phyloP scores from a whole-genome alignment of 1,140 invertebrate species.

The Sycophaga agraensis region DNA sequence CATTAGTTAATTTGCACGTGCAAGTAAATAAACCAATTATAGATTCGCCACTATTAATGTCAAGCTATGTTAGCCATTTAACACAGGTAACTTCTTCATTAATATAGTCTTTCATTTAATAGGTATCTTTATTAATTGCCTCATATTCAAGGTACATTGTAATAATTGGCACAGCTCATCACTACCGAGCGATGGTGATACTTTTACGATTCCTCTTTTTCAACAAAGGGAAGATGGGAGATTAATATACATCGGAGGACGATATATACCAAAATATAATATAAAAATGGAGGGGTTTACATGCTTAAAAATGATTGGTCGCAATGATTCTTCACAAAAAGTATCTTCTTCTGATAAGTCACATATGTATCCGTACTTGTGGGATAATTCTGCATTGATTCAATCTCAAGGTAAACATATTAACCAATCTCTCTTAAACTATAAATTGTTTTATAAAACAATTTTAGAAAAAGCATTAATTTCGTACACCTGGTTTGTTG shows the following conservation, averaged over 20 bases:
- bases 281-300: slow-evolving; percentile 70
- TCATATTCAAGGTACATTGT: slow-evolving; percentile 57
- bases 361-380: slow-evolving; percentile 66
- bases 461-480: too few relatives aligned
- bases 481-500: too few relatives aligned
- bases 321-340: slow-evolving; percentile 54
- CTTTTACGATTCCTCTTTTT: slow-evolving; percentile 74
- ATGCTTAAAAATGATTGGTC: slow-evolving; percentile 68
- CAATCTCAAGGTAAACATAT: slow-evolving; percentile 54
- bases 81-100: slow-evolving; percentile 68
- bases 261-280: slow-evolving; percentile 68
- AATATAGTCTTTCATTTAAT: background rate
- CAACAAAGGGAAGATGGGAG: slow-evolving; percentile 73
- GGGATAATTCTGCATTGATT: slow-evolving; percentile 61
- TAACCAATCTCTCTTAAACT: too few relatives aligned
- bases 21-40: slow-evolving; percentile 94
- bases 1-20: slow-evolving; percentile 90
- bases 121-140: slow-evolving; percentile 7
- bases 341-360: slow-evolving; percentile 60
- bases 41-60: slow-evolving; percentile 90
- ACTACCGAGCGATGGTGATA: slow-evolving; percentile 68
- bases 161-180: slow-evolving; percentile 74
- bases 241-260: slow-evolving; percentile 73
- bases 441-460: too few relatives aligned
- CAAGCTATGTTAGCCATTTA: slow-evolving; percentile 90